Base-by-base conservation (phyloP, 2,888 invertebrate species). In the Sipha maydis region DNA sequence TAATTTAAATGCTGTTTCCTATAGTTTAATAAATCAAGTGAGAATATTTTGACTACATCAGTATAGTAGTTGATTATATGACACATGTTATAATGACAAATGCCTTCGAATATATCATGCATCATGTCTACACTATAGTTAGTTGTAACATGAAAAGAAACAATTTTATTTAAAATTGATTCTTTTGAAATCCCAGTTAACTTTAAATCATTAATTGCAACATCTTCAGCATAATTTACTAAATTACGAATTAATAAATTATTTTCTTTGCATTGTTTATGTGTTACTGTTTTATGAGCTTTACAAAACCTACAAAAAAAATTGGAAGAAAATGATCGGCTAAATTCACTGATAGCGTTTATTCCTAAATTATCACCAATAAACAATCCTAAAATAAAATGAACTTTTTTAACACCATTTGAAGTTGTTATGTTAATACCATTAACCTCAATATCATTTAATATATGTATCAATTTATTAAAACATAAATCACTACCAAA, bases 271-370 rank as follows among this genome's bases (percentile, higher is more conserved):
- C 7, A 38, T 48, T 19, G 8, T 17, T 2, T 48, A 28, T 54
- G 48, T 0, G 48, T 77, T 28, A 48, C n/a, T 5, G n/a, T 17
- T 77, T 77, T 77, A 28, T 17, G 11, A 17, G 48, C 77, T 28
- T 77, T 77, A 19, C 77, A 77, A 77, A 77, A 77, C 9, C 77
- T 48, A 77, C 77, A 77, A 77, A 77, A 77, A 54, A 19, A 77
- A 28, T 77, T 77, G 11, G 54, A 19, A 19, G 48, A 48, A 77
- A 77, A 77, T 48, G 77, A 77, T 54, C 54, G 48, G 17, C 77
- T 54, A 28, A 77, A 77, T 25, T 77, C 77, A 25, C 48, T 48
- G 14, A 77, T 54, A 38, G 48, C 54, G 19, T 77, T 77, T 4
- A 77, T 2, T 54, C 48, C 76, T 54, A 77, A 77, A 54, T 77